phyloP scores from a whole-genome alignment of 2,888 invertebrate species.

The Troilus luridus region DNA sequence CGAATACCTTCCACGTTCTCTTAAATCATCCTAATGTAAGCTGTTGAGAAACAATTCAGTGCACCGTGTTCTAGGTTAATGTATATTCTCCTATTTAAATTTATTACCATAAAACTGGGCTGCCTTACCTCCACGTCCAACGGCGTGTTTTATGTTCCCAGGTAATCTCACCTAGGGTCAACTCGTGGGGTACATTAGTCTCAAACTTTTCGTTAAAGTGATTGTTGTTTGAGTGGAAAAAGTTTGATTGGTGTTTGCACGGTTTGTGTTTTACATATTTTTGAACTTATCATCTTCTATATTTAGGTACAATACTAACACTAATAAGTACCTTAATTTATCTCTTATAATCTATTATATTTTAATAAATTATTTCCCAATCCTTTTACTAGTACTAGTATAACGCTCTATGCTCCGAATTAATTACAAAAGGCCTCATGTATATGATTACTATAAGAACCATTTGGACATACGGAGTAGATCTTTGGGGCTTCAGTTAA shows the following conservation, averaged over 20 bases:
- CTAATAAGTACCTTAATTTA: no score
- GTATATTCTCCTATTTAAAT: constrained; percentile 32
- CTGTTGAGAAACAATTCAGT: not conserved
- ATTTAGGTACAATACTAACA: no score
- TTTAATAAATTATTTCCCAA: no score
- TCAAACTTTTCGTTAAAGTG: not conserved
- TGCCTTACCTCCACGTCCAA: constrained; percentile 12
- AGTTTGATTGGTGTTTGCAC: not conserved
- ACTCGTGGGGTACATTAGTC: not conserved
- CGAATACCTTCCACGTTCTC: not conserved
- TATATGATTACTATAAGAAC: no score
- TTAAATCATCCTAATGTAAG: not conserved
- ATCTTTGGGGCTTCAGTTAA: no score
- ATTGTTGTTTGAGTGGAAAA: not conserved
- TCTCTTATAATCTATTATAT: no score
- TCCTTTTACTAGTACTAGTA: no score
- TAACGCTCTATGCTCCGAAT: no score
- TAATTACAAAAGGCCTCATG: no score
- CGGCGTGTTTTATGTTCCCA: not conserved
- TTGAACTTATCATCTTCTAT: not conserved
- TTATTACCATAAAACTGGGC: not conserved
- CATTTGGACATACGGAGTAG: no score
- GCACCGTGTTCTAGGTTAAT: not conserved
- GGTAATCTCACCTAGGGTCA: not conserved
- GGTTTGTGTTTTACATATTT: not conserved